Percentiles rank a stretch among this genome's conserved stretches.
phyloP scores from a whole-genome alignment of 2,113 vertebrate genomes.

The Muscicapa adusta region DNA sequence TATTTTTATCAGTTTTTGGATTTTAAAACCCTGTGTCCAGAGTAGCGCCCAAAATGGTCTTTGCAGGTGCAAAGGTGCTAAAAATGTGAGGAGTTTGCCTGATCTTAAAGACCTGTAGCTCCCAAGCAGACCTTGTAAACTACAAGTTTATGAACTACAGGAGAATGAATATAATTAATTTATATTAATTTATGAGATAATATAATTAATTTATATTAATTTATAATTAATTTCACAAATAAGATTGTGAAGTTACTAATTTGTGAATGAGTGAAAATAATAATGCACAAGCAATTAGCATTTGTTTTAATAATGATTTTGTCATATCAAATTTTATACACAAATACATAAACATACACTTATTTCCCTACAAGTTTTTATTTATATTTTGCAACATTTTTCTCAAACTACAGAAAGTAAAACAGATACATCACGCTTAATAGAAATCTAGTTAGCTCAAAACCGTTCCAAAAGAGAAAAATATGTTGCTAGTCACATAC shows the following conservation, averaged over 20 bases:
- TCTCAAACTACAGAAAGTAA: background rate
- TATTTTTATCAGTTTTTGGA: background rate
- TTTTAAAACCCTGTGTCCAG: background rate
- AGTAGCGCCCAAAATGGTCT: background rate
- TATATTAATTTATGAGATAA: too few relatives aligned
- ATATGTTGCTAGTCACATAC: background rate
- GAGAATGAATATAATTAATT: too few relatives aligned
- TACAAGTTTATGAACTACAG: background rate
- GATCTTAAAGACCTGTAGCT: background rate
- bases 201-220: too few relatives aligned
- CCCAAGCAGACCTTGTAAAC: background rate
- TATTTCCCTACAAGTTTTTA: background rate
- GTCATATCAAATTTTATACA: background rate
- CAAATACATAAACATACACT: background rate
- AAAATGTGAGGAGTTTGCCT: background rate
- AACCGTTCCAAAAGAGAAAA: background rate
- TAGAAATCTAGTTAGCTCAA: background rate
- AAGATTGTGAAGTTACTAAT: background rate
- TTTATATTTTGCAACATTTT: background rate
- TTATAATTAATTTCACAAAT: background rate
- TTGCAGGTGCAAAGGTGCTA: background rate
- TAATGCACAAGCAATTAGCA: background rate
- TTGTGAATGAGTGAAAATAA: background rate
- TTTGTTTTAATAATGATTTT: background rate
- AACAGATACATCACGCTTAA: background rate